Percentiles rank a stretch among this genome's conserved stretches.
phyloP scores from a whole-genome alignment of 2,888 invertebrate species.

The Macrosoma leucophasiata region DNA sequence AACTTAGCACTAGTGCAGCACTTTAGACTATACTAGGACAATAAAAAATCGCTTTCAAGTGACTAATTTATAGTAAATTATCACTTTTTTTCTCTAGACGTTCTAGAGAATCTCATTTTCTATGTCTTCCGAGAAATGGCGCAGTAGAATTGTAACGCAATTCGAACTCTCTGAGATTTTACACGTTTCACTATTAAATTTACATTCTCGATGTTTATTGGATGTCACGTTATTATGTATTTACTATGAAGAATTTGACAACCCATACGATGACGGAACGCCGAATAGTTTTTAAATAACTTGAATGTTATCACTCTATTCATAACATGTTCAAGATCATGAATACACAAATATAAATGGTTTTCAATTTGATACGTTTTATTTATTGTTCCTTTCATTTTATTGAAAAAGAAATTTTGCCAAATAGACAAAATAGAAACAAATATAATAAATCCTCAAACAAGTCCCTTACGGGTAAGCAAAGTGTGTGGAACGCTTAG shows the following conservation, averaged over 20 bases:
- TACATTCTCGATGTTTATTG: too few species aligned
- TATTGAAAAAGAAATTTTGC: neutral
- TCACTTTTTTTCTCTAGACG: constrained; percentile 19
- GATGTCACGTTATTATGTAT: too few species aligned
- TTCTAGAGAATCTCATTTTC: constrained; percentile 25
- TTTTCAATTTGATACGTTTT: constrained; percentile 58
- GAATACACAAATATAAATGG: constrained; percentile 65
- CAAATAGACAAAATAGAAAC: too few species aligned
- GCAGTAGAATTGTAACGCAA: too few species aligned
- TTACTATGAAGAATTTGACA: too few species aligned
- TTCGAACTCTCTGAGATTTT: too few species aligned
- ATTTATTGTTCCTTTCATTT: too few species aligned
- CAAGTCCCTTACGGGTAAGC: too few species aligned
- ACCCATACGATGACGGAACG: too few species aligned
- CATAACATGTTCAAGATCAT: constrained; percentile 53
- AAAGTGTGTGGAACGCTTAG: too few species aligned
- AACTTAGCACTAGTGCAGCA: constrained; percentile 51
- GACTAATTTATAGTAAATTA: constrained; percentile 27
- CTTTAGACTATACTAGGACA: constrained; percentile 72
- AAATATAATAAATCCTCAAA: too few species aligned
- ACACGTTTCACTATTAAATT: too few species aligned
- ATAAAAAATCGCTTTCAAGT: constrained; percentile 58
- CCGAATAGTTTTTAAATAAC: constrained; percentile 29
- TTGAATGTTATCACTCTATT: constrained; percentile 68
- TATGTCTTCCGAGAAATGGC: constrained; percentile 67